Evolutionary conservation across 1,140 invertebrate genomes (phyloP).

Genomic region (Saccostrea echinata): DNA sequence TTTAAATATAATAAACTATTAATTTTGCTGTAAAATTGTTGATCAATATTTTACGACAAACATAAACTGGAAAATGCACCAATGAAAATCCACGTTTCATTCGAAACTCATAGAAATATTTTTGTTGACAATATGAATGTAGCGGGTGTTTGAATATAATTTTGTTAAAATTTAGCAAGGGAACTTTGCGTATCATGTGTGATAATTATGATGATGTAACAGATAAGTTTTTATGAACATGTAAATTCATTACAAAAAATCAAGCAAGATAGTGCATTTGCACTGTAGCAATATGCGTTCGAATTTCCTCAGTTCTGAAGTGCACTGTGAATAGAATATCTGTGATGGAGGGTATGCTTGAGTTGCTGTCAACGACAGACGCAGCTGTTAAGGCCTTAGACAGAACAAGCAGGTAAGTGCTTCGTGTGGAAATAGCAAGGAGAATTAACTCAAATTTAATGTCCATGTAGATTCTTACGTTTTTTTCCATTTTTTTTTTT

Average conservation of each 20-base stretch:
- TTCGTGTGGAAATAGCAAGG: too few relatives aligned
- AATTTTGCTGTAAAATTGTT: neutral
- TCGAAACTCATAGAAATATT: neutral
- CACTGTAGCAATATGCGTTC: neutral
- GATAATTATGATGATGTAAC: neutral
- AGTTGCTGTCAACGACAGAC: constrained; percentile 66
- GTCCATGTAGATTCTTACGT: too few relatives aligned
- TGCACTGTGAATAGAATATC: neutral
- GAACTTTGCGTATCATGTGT: too few relatives aligned
- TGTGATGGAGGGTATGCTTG: constrained; percentile 57
- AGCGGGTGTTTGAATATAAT: neutral
- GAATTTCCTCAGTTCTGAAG: neutral
- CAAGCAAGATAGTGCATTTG: neutral
- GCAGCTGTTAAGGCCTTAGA: constrained; percentile 64
- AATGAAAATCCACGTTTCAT: neutral
- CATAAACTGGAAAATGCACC: neutral
- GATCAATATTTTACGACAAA: neutral
- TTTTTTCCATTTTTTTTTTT: too few relatives aligned
- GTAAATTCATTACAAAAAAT: neutral
- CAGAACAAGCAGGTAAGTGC: constrained; percentile 42
- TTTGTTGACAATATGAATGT: constrained; percentile 25
- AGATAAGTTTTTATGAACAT: neutral
- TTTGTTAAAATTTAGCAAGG: neutral
- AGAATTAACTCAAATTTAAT: too few relatives aligned
- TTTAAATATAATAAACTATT: neutral